Conservation (phyloP, 37 sponge, comb jelly and placozoan genomes). For the Hormiphora californensis region DNA sequence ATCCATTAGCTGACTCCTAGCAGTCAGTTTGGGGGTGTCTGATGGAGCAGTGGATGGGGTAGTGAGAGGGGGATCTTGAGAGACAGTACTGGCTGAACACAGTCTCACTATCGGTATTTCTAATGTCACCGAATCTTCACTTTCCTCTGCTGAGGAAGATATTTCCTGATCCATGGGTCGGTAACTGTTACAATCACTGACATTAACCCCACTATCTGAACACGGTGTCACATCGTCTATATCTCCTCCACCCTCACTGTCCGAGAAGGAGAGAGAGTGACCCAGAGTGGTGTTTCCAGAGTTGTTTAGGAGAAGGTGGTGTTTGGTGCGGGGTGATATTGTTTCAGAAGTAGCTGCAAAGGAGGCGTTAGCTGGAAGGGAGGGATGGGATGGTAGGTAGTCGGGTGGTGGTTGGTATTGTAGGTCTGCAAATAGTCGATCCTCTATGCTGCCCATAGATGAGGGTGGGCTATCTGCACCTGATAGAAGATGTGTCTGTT, state of each 20-base stretch:
- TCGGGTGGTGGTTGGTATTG: too few species aligned
- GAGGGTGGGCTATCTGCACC: too few species aligned
- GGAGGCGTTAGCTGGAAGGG: not conserved
- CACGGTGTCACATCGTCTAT: not conserved
- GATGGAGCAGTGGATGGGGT: too few species aligned
- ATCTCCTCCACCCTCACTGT: not conserved
- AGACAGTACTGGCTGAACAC: too few species aligned
- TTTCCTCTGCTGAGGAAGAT: too few species aligned
- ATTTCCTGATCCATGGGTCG: slow-evolving; percentile 18
- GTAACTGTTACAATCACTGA: slow-evolving; percentile 46
- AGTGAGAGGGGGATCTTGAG: too few species aligned
- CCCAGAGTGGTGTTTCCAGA: not conserved
- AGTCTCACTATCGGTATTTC: too few species aligned
- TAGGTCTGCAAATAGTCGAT: not conserved
- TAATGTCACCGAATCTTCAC: too few species aligned
- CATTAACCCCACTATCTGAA: slow-evolving; percentile 48
- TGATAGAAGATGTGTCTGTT: too few species aligned
- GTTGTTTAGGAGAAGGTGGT: not conserved
- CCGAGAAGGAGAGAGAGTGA: not conserved
- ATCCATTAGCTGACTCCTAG: slow-evolving; percentile 15
- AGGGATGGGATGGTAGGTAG: not conserved
- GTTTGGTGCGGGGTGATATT: not conserved
- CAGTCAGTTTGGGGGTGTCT: too few species aligned
- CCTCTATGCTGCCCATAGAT: too few species aligned
- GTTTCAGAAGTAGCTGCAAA: not conserved